These are phyloP conservation scores for Hirtodrosophila confusa DNA, from an alignment of 2,888 invertebrate genomes.

Conservation along the genomic window DNA sequence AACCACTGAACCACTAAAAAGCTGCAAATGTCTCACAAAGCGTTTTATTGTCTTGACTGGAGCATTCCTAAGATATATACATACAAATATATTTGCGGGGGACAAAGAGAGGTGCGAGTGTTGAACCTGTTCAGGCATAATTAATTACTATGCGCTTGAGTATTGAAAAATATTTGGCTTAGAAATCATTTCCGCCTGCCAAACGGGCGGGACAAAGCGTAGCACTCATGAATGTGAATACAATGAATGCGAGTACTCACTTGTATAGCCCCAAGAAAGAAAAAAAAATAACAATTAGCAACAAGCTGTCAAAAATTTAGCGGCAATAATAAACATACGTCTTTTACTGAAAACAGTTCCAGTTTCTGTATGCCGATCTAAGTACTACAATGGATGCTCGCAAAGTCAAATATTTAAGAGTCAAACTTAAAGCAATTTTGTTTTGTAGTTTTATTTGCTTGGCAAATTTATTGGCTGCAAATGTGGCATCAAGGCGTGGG, in stretches of 20 bases:
- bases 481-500: slow-evolving; percentile 67
- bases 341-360: slow-evolving; percentile 30
- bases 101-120: not conserved
- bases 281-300: slow-evolving; percentile 59
- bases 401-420: slow-evolving; percentile 18
- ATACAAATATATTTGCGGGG: not conserved
- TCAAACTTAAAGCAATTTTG: slow-evolving; percentile 2
- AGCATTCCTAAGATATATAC: slow-evolving; percentile 8
- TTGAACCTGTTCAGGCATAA: slow-evolving; percentile 41
- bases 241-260: slow-evolving; percentile 20
- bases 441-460: slow-evolving; percentile 37
- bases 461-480: slow-evolving; percentile 61
- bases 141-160: slow-evolving; percentile 55
- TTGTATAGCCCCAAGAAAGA: slow-evolving; percentile 1
- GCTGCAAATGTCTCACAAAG: slow-evolving; percentile 55
- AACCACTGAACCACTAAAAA: slow-evolving; percentile 15
- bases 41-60: slow-evolving; percentile 45
- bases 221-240: slow-evolving; percentile 39
- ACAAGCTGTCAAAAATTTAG: slow-evolving; percentile 63
- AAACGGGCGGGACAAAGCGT: slow-evolving; percentile 36
- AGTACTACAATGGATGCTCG: slow-evolving; percentile 48
- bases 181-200: slow-evolving; percentile 59
- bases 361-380: slow-evolving; percentile 37
- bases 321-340: slow-evolving; percentile 28
- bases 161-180: slow-evolving; percentile 39